Conservation (phyloP, 2,888 invertebrate genomes). For the Netelia virgata region DNA sequence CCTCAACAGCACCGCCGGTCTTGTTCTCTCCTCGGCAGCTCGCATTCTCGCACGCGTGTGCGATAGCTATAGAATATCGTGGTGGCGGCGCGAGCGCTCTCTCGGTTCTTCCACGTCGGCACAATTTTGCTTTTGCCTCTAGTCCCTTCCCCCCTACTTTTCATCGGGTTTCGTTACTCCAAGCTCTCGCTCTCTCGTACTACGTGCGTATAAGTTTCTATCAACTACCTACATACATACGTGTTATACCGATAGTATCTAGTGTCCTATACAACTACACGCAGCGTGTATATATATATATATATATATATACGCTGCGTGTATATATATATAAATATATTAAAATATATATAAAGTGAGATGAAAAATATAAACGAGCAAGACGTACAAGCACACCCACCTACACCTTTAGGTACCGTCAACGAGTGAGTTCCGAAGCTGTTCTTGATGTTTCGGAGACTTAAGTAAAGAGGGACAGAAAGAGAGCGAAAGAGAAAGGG, state of each 20-base stretch:
- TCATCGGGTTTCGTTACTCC: constrained; percentile 10
- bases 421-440: constrained; percentile 27
- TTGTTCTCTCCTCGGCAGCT: constrained; percentile 12
- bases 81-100: constrained; percentile 45
- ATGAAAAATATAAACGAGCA: not conserved
- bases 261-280: not conserved
- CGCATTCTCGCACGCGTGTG: constrained; percentile 48
- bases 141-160: not conserved
- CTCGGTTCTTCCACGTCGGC: constrained; percentile 38
- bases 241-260: not conserved
- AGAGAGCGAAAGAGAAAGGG: constrained; percentile 44
- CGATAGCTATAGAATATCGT: constrained; percentile 38
- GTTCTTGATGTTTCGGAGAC: constrained; percentile 1
- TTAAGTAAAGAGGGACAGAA: not conserved
- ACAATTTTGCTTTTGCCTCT: not conserved
- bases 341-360: not conserved
- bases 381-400: not conserved
- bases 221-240: not conserved
- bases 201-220: constrained; percentile 1
- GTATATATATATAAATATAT: no score
- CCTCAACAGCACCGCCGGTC: not conserved
- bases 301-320: not conserved
- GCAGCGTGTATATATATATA: not conserved
- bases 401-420: not conserved
- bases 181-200: constrained; percentile 15